A percentile compares a stretch with the other conserved stretches of the same genome.
phyloP scores from a whole-genome alignment of 1,140 invertebrate species.

The Colletes gigas region DNA sequence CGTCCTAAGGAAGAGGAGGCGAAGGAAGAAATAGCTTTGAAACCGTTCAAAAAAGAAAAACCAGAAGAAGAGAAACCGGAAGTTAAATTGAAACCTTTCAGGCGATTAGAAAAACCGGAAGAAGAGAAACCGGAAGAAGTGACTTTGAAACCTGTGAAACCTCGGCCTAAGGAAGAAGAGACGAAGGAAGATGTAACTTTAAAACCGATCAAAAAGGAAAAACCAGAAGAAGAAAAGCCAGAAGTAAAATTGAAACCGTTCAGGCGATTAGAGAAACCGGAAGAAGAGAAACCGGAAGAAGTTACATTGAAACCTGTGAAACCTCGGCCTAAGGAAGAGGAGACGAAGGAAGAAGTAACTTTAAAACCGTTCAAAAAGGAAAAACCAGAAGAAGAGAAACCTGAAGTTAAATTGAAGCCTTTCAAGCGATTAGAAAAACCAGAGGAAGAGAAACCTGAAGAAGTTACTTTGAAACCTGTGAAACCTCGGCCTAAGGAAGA shows the following conservation, averaged over 20 bases:
- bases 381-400: slow-evolving; percentile 31
- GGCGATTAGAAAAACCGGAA: slow-evolving; percentile 59
- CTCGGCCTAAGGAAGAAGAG: slow-evolving; percentile 55
- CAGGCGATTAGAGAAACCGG: slow-evolving; percentile 11
- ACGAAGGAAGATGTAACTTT: slow-evolving; percentile 43
- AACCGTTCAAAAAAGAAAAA: slow-evolving; percentile 51
- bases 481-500: slow-evolving; percentile 29
- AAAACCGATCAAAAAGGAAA: slow-evolving; percentile 35
- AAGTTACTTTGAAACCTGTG: slow-evolving; percentile 54
- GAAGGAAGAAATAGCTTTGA: slow-evolving; percentile 49
- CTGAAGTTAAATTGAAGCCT: slow-evolving; percentile 36
- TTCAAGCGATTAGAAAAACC: slow-evolving; percentile 36
- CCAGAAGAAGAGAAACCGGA: slow-evolving; percentile 18
- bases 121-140: slow-evolving; percentile 30
- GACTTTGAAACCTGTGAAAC: slow-evolving; percentile 65
- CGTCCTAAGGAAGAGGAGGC: slow-evolving; percentile 36
- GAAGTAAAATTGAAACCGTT: slow-evolving; percentile 39
- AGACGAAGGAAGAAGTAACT: slow-evolving; percentile 64
- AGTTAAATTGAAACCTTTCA: slow-evolving; percentile 62
- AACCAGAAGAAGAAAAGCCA: slow-evolving; percentile 60
- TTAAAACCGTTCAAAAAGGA: slow-evolving; percentile 29
- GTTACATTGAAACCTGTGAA: slow-evolving; percentile 71
- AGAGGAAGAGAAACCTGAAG: slow-evolving; percentile 54
- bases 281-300: slow-evolving; percentile 24
- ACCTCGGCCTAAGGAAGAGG: slow-evolving; percentile 70